phyloP scores from a whole-genome alignment of 2,888 invertebrate species.

The Cantharis rufa region DNA sequence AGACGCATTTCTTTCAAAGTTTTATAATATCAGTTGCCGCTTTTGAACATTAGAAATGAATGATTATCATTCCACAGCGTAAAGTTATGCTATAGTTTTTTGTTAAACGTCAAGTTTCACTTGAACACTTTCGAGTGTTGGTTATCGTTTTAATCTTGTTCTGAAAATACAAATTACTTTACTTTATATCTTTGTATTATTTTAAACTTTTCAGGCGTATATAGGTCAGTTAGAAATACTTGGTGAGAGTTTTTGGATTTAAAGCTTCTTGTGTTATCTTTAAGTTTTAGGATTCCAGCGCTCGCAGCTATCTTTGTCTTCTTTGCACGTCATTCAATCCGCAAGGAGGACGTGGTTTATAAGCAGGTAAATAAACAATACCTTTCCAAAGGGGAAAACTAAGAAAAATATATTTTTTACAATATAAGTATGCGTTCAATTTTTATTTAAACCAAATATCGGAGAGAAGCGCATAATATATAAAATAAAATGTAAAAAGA shows the following conservation, averaged over 20 bases:
- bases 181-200: neutral
- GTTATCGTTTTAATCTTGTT: neutral
- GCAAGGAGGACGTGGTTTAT: neutral
- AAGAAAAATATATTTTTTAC: neutral
- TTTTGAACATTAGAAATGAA: no score
- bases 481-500: neutral
- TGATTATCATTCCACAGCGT: neutral
- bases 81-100: neutral
- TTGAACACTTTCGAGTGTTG: neutral
- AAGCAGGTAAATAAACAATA: neutral
- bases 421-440: no score
- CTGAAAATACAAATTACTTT: neutral
- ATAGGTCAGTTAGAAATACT: neutral
- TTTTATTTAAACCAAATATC: no score
- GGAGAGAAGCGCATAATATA: neutral
- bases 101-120: neutral
- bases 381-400: neutral
- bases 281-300: neutral
- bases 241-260: neutral
- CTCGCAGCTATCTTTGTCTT: neutral
- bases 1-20: no score
- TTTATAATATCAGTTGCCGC: no score
- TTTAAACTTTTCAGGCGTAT: neutral
- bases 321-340: neutral
- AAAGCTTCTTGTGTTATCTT: neutral